Evolutionary conservation across 1,140 invertebrate species (phyloP), one percentile per base, ranked within the genome.

Genomic region (Brachionus asplanchnoidis): DNA sequence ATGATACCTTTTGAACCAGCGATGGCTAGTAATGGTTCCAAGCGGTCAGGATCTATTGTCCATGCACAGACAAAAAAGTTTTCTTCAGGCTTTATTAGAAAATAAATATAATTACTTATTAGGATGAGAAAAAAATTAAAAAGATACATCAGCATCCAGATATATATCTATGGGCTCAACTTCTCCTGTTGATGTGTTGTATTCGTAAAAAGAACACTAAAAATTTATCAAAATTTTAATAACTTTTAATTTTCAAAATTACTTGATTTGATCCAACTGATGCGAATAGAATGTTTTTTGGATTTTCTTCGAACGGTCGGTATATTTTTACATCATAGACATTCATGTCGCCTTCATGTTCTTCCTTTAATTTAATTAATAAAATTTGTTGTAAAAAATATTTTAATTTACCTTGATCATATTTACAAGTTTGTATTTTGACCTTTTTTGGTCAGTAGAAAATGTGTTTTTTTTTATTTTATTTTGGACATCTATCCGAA

Each of bases 61-160:
- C 96, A 99, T 0, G 95, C 95, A 90, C 95, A 97, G 1, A 95
- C 97, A 88, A 98, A 98, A 90, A 96, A 98, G 87, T 95, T 97
- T 90, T 98, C 97, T 88, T 98, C 95, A 26, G 93, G 89, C 93
- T 93, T 87, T 28, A 26, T 28, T 77, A 2, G 9, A 50, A 4
- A 14, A 1, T 26, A 26, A 12, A 36, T 5, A 32, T 3, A 36
- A 36, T 36, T 2, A 36, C 14, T 46, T 11, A 17, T 77, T n/a
- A 50, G 6, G 46, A 11, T 26, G 65, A 50, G 68, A 86, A 60
- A 86, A 86, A 66, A 60, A 9, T 40, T 20, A 60, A 85, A 90
- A 91, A 90, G 90, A 91, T 92, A 94, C 94, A 92, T 97, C 95
- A 82, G 95, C 95, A 91, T 98, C 97, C 11, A 94, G 93, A 91